Conservation (phyloP, 2,797 vertebrate species). For the Sebastes minor region DNA sequence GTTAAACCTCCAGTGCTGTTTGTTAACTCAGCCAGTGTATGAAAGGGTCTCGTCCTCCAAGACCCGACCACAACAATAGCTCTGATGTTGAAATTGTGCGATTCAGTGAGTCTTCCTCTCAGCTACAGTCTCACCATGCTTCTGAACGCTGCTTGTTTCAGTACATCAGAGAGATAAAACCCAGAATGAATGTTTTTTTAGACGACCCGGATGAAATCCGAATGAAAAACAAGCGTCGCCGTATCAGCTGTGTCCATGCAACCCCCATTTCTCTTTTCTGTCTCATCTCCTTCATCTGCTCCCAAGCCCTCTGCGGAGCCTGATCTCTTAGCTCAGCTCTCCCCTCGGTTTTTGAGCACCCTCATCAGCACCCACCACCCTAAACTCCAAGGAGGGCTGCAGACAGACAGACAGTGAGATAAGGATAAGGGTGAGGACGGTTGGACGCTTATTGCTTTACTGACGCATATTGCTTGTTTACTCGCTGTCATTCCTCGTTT, state of each 20-base stretch:
- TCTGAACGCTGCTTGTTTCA: constrained; percentile 31
- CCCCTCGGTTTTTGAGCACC: constrained; percentile 8
- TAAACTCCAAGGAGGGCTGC: constrained; percentile 20
- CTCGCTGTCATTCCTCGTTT: constrained; percentile 56
- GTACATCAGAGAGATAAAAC: constrained; percentile 32
- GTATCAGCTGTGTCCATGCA: constrained; percentile 37
- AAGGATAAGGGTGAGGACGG: constrained; percentile 15
- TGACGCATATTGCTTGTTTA: constrained; percentile 77
- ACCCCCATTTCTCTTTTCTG: constrained; percentile 10
- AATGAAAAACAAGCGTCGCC: constrained; percentile 40
- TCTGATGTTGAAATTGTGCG: constrained; percentile 25
- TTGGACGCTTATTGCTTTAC: constrained; percentile 77
- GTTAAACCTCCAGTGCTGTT: constrained; percentile 15
- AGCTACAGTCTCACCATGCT: not conserved
- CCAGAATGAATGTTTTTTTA: constrained; percentile 42
- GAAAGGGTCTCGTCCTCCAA: not conserved
- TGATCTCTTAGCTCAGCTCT: constrained; percentile 8
- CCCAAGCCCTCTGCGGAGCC: constrained; percentile 23
- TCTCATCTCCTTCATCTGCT: constrained; percentile 39
- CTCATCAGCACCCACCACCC: constrained; percentile 20
- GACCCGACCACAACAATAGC: not conserved
- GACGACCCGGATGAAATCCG: constrained; percentile 26
- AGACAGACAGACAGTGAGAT: constrained; percentile 16
- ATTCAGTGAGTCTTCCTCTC: constrained; percentile 22
- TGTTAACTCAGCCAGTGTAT: constrained; percentile 1